Percentiles rank a stretch among this genome's conserved stretches.
Evolutionary conservation across 2,888 invertebrate species (phyloP).

Genomic region (Halictus quadricinctus): DNA sequence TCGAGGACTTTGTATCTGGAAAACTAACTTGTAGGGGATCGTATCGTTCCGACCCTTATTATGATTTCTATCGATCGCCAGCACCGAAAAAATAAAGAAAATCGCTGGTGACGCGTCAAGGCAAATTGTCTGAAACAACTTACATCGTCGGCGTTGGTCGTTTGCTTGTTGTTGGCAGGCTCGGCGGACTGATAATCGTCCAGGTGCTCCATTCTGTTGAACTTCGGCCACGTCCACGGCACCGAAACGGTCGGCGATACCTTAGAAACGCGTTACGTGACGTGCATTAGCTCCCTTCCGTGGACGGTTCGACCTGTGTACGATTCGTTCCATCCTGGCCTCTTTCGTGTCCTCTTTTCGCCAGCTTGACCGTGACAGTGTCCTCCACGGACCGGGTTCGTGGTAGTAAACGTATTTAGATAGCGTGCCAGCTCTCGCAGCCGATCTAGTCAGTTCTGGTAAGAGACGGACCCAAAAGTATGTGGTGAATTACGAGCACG

Average conservation of each 20-base stretch:
- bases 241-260: slow-evolving; percentile 71
- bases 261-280: slow-evolving; percentile 77
- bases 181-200: slow-evolving; percentile 71
- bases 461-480: slow-evolving; percentile 43
- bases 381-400: slow-evolving; percentile 19
- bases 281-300: slow-evolving; percentile 67
- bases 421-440: slow-evolving; percentile 28
- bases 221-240: slow-evolving; percentile 50
- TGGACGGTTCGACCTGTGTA: slow-evolving; percentile 43
- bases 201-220: slow-evolving; percentile 73
- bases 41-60: neutral
- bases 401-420: slow-evolving; percentile 38
- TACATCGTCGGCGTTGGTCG: slow-evolving; percentile 71
- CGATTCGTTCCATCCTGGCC: slow-evolving; percentile 61
- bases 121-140: slow-evolving; percentile 58
- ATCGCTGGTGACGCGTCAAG: neutral
- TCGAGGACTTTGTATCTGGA: neutral
- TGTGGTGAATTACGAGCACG: slow-evolving; percentile 25
- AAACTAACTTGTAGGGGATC: neutral
- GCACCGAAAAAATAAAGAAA: neutral
- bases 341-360: slow-evolving; percentile 19
- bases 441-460: slow-evolving; percentile 33
- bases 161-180: slow-evolving; percentile 55
- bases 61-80: neutral
- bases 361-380: slow-evolving; percentile 15